Evolutionary conservation across 2,797 vertebrate species (phyloP).

Genomic region (Columba guinea): DNA sequence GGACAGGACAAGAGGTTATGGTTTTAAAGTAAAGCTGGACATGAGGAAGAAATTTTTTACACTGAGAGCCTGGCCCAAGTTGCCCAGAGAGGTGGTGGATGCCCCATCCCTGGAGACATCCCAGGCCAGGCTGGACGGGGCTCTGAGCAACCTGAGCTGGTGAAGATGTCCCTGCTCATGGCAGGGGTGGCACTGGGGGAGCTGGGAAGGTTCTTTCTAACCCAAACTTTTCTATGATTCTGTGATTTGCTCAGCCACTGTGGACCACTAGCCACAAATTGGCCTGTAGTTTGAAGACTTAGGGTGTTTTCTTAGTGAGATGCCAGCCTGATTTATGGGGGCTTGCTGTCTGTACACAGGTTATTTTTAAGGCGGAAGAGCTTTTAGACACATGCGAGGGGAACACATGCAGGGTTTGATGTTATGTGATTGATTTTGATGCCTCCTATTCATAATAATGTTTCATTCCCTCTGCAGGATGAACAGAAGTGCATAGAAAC

Average conservation of each 20-base stretch:
- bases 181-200: too few relatives aligned
- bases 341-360: not conserved
- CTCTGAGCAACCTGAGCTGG: too few relatives aligned
- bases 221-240: too few relatives aligned
- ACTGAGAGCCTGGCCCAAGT: too few relatives aligned
- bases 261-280: not conserved
- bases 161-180: too few relatives aligned
- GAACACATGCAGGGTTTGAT: conserved; percentile 2
- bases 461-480: conserved; percentile 77
- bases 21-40: too few relatives aligned
- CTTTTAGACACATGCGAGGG: conserved; percentile 5
- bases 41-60: too few relatives aligned
- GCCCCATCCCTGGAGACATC: too few relatives aligned
- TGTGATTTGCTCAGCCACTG: not conserved
- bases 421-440: not conserved
- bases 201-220: too few relatives aligned
- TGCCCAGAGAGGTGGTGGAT: too few relatives aligned
- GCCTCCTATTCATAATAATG: not conserved
- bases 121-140: too few relatives aligned
- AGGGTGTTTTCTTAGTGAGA: not conserved
- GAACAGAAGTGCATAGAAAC: conserved; percentile 90
- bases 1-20: too few relatives aligned
- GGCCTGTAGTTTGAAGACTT: not conserved
- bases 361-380: conserved; percentile 50
- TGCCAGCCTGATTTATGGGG: not conserved